phyloP scores from a whole-genome alignment of 2,888 invertebrate genomes.

The Dioctria rufipes region DNA sequence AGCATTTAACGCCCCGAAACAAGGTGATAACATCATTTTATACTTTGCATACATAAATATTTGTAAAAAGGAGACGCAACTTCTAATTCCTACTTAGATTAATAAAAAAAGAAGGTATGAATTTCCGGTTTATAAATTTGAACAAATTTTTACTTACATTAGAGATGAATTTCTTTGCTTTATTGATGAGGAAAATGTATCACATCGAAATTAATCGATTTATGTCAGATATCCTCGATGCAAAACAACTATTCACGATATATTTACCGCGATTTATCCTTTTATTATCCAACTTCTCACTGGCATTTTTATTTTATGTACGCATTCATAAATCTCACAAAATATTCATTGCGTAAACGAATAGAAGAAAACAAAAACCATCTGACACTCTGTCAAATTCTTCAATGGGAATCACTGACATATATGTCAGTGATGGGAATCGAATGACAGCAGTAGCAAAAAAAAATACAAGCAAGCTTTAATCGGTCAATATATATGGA shows the following conservation, averaged over 20 bases:
- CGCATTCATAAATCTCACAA: conserved; percentile 1
- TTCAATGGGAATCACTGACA: background rate
- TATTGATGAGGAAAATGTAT: conserved; percentile 62
- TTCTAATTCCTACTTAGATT: too few species aligned
- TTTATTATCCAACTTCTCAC: conserved; percentile 7
- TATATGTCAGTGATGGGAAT: too few species aligned
- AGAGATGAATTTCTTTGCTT: conserved; percentile 56
- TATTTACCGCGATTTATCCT: conserved; percentile 29
- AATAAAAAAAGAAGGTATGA: background rate
- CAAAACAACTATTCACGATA: conserved; percentile 15
- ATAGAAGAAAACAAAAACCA: conserved; percentile 33
- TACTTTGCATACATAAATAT: too few species aligned
- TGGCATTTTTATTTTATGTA: conserved; percentile 14
- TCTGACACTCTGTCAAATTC: conserved; percentile 19
- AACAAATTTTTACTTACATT: conserved; percentile 54
- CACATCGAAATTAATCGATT: conserved; percentile 20
- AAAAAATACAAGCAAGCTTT: background rate
- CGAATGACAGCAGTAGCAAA: too few species aligned
- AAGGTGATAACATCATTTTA: too few species aligned
- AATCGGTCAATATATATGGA: background rate
- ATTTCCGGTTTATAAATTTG: background rate
- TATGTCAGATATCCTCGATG: background rate
- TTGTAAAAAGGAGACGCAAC: too few species aligned
- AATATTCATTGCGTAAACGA: conserved; percentile 21
- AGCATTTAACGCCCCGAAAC: too few species aligned